Evolutionary conservation across 2,113 vertebrate genomes (phyloP), one percentile per base, ranked within the genome.

Genomic region (Brachypteracias leptosomus): DNA sequence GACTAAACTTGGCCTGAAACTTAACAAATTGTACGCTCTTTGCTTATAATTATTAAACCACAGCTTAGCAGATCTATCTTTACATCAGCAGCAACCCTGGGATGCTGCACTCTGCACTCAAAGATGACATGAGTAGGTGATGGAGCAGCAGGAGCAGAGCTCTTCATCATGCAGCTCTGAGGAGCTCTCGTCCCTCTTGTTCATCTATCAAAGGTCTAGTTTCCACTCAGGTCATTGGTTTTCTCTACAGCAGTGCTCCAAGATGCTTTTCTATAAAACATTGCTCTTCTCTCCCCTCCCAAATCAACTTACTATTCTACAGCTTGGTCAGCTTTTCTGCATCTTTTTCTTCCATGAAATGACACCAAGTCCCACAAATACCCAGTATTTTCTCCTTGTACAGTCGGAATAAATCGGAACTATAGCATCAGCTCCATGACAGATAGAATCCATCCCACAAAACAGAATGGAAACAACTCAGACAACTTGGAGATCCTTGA

Each of bases 1-100:
- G 95, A 96, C 87, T 97, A 71, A 97, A 96, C 89, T 92, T 97
- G 90, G 93, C 95, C 90, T 84, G 81, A 90, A 95, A 96, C 63
- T 75, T 61, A 63, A 93, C 52, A 92, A 96, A 93, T 71, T 91
- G 67, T 88, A 54, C n/a, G 70, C 89, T 96, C 82, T 96, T 92
- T 86, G 36, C 72, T 87, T 95, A 40, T 86, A 95, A 87, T 95
- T 97, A 93, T 94, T 92, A 92, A 97, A 85, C 80, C 83, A 91
- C 47, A 79, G 88, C 62, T 77, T 92, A 96, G 66, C 52, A 85
- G 66, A 65, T 71, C 77, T 95, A n/a, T 90, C 88, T 94, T 88
- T 85, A 90, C 88, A 75, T 74, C 70, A 79, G 21, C 59, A 90
- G 46, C 3, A 13, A 75, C 36, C 57, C 44, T 54, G 49, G 86